Percentiles rank a stretch among this genome's conserved stretches.
Conservation (phyloP, 2,113 vertebrate species). For the Lethenteron reissneri region DNA sequence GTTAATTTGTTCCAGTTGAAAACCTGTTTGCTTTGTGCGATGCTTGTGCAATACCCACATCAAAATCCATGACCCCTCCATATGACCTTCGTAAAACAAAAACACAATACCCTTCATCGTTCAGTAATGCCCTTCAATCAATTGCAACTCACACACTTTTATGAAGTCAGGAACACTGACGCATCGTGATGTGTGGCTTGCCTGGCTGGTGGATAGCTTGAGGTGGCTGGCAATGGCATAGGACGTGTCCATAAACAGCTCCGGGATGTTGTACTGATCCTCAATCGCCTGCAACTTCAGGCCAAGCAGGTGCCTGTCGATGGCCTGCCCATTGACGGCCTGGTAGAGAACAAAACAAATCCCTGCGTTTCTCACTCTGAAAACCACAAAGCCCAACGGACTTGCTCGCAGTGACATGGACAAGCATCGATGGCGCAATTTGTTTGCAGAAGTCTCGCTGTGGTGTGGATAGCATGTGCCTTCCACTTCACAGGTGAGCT, state of each 20-base stretch:
- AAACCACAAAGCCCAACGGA: too few relatives aligned
- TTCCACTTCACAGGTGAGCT: not conserved
- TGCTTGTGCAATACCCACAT: too few relatives aligned
- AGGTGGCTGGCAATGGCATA: constrained; percentile 71
- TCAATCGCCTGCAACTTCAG: constrained; percentile 61
- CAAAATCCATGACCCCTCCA: too few relatives aligned
- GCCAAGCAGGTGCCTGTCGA: constrained; percentile 70
- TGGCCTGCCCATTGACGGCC: constrained; percentile 66
- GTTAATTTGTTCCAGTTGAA: too few relatives aligned
- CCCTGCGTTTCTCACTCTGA: too few relatives aligned
- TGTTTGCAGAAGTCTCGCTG: not conserved
- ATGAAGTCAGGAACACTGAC: too few relatives aligned
- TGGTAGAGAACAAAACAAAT: constrained; percentile 14
- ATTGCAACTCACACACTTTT: too few relatives aligned
- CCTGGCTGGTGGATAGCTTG: constrained; percentile 86
- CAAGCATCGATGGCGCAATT: not conserved
- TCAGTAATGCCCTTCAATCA: too few relatives aligned
- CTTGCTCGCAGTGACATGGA: too few relatives aligned
- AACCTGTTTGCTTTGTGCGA: too few relatives aligned
- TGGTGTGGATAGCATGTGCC: not conserved
- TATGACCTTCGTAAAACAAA: too few relatives aligned
- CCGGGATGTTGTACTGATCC: constrained; percentile 73
- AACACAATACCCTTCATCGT: too few relatives aligned
- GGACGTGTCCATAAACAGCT: constrained; percentile 90
- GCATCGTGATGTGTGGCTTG: constrained; percentile 13